Evolutionary conservation across 2,797 vertebrate species (phyloP).

Genomic region (Notolabrus celidotus): DNA sequence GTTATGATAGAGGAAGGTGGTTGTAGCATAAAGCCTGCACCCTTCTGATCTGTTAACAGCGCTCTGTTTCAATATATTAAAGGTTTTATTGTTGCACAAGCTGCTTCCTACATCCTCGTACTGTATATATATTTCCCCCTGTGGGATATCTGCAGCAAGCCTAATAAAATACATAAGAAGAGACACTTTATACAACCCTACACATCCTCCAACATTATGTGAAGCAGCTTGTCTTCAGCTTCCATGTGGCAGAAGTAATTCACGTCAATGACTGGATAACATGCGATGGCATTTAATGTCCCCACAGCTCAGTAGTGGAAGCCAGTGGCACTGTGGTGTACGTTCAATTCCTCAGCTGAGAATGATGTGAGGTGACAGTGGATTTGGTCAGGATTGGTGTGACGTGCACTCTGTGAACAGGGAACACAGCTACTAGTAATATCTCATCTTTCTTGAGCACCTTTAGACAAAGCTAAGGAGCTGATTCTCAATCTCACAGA

Average conservation of each 20-base stretch:
- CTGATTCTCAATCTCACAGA: constrained; percentile 1
- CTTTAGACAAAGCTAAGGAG: constrained; percentile 37
- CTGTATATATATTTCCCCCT: constrained; percentile 7
- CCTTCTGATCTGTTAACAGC: too few relatives aligned
- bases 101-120: background rate
- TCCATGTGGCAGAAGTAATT: constrained; percentile 78
- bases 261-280: constrained; percentile 73
- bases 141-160: constrained; percentile 10
- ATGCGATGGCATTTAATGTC: constrained; percentile 84
- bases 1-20: too few relatives aligned
- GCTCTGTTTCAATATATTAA: background rate
- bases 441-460: constrained; percentile 38
- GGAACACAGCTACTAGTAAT: constrained; percentile 35
- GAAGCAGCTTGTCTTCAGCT: constrained; percentile 76
- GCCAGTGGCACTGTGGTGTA: constrained; percentile 76
- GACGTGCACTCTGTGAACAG: constrained; percentile 66
- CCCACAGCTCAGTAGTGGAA: constrained; percentile 75
- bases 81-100: background rate
- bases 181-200: constrained; percentile 53
- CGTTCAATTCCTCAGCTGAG: constrained; percentile 76
- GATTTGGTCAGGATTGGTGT: constrained; percentile 76
- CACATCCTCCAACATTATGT: constrained; percentile 64
- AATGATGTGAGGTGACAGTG: constrained; percentile 81
- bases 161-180: constrained; percentile 34
- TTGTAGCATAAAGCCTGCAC: too few relatives aligned